Conservation (phyloP, 92 coral and sea anemone genomes). For the Galaxea fascicularis region DNA sequence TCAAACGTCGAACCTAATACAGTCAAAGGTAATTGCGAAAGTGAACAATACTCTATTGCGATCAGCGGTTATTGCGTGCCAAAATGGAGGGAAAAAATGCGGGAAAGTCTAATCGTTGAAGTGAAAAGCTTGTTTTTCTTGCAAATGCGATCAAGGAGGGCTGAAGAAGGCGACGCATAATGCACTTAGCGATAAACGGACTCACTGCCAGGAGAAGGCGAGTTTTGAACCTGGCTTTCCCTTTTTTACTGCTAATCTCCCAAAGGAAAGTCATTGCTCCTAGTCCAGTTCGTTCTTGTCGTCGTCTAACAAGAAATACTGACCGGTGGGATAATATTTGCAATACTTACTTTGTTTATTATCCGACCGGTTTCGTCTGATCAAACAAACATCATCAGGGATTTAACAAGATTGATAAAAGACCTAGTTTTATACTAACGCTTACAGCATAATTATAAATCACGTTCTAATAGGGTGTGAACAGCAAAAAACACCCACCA, state of each 20-base stretch:
- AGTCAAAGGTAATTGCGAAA: too few species aligned
- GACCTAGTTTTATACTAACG: too few species aligned
- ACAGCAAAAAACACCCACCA: too few species aligned
- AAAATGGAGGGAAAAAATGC: background rate
- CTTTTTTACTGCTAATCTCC: constrained; percentile 25
- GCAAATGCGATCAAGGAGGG: constrained; percentile 22
- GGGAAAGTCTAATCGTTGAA: constrained; percentile 2
- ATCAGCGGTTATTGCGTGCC: background rate
- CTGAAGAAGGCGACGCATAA: constrained; percentile 33
- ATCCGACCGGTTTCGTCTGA: too few species aligned
- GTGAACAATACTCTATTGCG: too few species aligned
- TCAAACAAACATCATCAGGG: too few species aligned
- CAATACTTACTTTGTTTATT: constrained; percentile 51
- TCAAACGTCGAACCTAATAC: too few species aligned
- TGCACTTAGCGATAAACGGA: constrained; percentile 10
- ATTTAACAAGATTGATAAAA: too few species aligned
- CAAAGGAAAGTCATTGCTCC: background rate
- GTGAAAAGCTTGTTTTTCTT: constrained; percentile 24
- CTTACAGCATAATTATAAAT: too few species aligned
- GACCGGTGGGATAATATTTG: constrained; percentile 65
- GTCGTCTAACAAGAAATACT: constrained; percentile 54
- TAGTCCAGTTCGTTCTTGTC: constrained; percentile 50
- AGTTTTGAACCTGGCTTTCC: constrained; percentile 25
- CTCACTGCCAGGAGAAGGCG: constrained; percentile 4
- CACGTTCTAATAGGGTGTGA: too few species aligned